Evolutionary conservation across 2,888 invertebrate genomes (phyloP).

Genomic region (Xestia ashworthii): DNA sequence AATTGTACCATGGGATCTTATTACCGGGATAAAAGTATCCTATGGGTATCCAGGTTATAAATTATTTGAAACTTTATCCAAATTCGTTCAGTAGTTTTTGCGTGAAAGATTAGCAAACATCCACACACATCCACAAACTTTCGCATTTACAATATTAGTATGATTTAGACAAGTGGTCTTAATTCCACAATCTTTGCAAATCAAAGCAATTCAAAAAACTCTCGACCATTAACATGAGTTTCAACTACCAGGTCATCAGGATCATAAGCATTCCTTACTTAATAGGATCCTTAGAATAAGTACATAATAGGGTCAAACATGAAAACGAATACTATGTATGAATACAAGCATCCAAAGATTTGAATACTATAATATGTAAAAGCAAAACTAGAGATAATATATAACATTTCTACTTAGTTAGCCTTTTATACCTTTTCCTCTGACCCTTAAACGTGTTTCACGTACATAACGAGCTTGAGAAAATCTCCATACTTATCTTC

Average conservation of each 20-base stretch:
- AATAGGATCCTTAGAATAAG: neutral
- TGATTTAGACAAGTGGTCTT: neutral
- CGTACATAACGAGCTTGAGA: conserved; percentile 31
- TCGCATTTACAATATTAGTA: too few species aligned
- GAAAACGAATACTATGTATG: neutral
- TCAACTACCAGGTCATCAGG: neutral
- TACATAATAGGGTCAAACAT: neutral
- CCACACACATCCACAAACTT: too few species aligned
- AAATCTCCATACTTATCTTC: conserved; percentile 15
- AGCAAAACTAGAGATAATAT: conserved; percentile 19
- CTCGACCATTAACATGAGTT: accelerated
- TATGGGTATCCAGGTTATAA: too few species aligned
- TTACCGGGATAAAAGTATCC: too few species aligned
- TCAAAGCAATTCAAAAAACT: neutral
- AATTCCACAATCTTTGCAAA: neutral
- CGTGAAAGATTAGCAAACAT: too few species aligned
- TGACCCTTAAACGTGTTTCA: conserved; percentile 49
- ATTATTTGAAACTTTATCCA: too few species aligned
- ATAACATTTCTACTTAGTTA: conserved; percentile 25
- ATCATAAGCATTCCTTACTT: neutral
- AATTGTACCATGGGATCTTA: too few species aligned
- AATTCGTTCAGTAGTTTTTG: too few species aligned
- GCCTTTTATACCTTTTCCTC: conserved; percentile 40
- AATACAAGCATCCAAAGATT: neutral
- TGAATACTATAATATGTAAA: neutral